A percentile compares a stretch with the other conserved stretches of the same genome.
Evolutionary conservation across 2,797 vertebrate species (phyloP).

Genomic region (Chiroxiphia lanceolata): DNA sequence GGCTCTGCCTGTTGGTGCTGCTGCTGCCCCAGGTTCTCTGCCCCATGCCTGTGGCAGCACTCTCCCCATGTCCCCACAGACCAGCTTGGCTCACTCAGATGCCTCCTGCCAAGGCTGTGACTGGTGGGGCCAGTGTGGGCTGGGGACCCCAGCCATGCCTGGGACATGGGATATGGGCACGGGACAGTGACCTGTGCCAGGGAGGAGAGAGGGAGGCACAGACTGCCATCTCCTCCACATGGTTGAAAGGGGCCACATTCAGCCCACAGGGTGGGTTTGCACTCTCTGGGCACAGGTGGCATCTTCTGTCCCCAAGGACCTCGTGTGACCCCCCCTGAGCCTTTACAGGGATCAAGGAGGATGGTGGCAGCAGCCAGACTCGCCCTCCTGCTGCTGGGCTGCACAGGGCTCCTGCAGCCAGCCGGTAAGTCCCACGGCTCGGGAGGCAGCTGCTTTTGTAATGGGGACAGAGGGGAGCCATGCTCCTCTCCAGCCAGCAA

Average conservation of each 20-base stretch:
- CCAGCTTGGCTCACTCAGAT: neutral
- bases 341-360: neutral
- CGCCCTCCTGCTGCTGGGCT: constrained; percentile 22
- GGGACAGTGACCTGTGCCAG: neutral
- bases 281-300: neutral
- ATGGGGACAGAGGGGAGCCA: fast-evolving
- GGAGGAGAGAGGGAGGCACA: neutral
- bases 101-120: fast-evolving
- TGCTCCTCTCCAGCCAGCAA: fast-evolving
- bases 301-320: neutral
- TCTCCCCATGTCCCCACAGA: neutral
- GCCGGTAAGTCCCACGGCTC: neutral
- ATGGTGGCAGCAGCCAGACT: neutral
- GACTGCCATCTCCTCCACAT: neutral
- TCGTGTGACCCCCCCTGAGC: neutral
- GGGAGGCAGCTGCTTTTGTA: fast-evolving
- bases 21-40: neutral
- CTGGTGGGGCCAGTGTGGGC: neutral
- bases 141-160: neutral
- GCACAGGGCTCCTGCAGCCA: neutral
- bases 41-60: fast-evolving
- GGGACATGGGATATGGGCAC: fast-evolving
- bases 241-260: neutral
- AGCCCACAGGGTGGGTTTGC: neutral
- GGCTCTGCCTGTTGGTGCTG: neutral